phyloP scores from a whole-genome alignment of 1,140 invertebrate genomes.

The Pinna nobilis region DNA sequence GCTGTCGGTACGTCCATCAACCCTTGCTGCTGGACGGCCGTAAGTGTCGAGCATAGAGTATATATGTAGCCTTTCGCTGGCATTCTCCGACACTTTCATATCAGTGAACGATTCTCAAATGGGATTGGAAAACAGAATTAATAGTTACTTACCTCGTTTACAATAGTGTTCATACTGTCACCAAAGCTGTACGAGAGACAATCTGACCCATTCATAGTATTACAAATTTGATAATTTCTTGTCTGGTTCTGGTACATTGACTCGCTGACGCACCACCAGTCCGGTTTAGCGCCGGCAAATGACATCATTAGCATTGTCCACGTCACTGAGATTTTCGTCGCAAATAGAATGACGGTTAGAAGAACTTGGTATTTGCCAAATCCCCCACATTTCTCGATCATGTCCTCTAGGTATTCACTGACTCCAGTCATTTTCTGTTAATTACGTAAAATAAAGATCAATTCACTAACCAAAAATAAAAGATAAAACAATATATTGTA shows the following conservation, averaged over 20 bases:
- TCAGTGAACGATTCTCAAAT: too few relatives aligned
- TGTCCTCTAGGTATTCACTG: slow-evolving; percentile 35
- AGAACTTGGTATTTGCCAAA: slow-evolving; percentile 46
- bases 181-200: slow-evolving; percentile 8
- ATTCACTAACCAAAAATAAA: too few relatives aligned
- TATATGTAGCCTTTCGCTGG: too few relatives aligned
- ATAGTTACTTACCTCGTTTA: slow-evolving; percentile 33
- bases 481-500: too few relatives aligned
- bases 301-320: slow-evolving; percentile 53
- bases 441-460: too few relatives aligned
- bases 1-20: too few relatives aligned
- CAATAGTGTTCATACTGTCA: slow-evolving; percentile 22
- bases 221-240: not conserved
- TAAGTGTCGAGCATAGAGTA: too few relatives aligned
- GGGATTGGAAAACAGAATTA: too few relatives aligned
- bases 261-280: slow-evolving; percentile 49
- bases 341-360: slow-evolving; percentile 15
- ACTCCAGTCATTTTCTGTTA: too few relatives aligned
- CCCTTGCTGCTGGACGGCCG: too few relatives aligned
- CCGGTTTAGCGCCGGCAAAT: slow-evolving; percentile 45
- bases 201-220: not conserved
- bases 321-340: slow-evolving; percentile 27
- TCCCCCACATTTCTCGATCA: slow-evolving; percentile 33
- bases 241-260: not conserved
- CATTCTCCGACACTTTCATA: too few relatives aligned